Conservation (phyloP, 2,888 invertebrate species). For the Diarsia brunnea region DNA sequence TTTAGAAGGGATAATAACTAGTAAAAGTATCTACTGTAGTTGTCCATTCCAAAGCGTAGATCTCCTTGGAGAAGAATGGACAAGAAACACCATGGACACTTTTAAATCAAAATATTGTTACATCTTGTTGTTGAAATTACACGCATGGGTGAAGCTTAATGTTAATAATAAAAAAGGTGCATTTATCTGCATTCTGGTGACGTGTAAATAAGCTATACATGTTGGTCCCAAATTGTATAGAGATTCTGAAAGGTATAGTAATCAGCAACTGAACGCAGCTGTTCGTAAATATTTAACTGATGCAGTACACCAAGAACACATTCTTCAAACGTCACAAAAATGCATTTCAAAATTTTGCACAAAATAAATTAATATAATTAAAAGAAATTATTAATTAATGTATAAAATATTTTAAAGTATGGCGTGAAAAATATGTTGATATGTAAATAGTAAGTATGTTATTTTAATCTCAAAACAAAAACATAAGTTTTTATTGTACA, state of each 20-base stretch:
- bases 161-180: not conserved
- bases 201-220: not conserved
- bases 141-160: not conserved
- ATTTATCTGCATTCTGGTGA: not conserved
- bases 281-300: slow-evolving; percentile 36
- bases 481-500: slow-evolving; percentile 73
- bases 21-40: too few species aligned
- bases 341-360: slow-evolving; percentile 57
- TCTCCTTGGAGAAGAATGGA: too few species aligned
- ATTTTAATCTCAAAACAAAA: slow-evolving; percentile 64
- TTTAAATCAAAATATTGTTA: not conserved
- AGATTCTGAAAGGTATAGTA: not conserved
- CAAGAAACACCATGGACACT: not conserved
- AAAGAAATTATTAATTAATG: slow-evolving; percentile 52
- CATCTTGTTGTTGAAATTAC: not conserved
- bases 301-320: slow-evolving; percentile 54
- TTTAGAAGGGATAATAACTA: too few species aligned
- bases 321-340: slow-evolving; percentile 26
- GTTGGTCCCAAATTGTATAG: not conserved
- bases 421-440: slow-evolving; percentile 71
- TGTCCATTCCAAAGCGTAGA: too few species aligned
- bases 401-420: slow-evolving; percentile 67
- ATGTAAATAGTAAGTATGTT: slow-evolving; percentile 78
- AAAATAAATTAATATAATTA: slow-evolving; percentile 34
- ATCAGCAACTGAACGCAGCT: not conserved